Conservation (phyloP, 2,888 invertebrate genomes). For the Epirrita christyi region DNA sequence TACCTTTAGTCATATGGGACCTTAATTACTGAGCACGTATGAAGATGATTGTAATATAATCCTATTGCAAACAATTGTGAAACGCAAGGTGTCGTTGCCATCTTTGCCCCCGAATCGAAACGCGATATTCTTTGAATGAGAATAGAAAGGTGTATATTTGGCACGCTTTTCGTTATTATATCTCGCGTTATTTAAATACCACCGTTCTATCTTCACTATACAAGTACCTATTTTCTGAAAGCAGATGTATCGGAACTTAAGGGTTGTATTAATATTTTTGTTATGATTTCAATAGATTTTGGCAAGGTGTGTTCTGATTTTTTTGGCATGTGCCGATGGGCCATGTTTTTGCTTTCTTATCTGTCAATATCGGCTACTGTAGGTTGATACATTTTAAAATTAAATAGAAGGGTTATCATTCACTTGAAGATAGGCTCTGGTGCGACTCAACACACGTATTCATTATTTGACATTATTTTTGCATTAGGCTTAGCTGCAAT, state of each 20-base stretch:
- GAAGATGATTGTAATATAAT: constrained; percentile 83
- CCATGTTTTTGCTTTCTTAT: constrained; percentile 24
- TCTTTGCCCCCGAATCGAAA: constrained; percentile 54
- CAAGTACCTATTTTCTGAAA: constrained; percentile 41
- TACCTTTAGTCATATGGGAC: constrained; percentile 74
- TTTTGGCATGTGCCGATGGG: constrained; percentile 59
- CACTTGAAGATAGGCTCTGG: background rate
- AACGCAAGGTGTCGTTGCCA: constrained; percentile 66
- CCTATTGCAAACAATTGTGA: constrained; percentile 73
- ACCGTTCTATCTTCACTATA: constrained; percentile 24
- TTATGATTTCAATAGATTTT: constrained; percentile 64
- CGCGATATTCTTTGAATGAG: constrained; percentile 50
- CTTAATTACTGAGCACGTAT: constrained; percentile 79
- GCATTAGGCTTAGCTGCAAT: too few species aligned
- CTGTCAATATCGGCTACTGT: constrained; percentile 27
- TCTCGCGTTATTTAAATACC: constrained; percentile 42
- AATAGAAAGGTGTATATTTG: constrained; percentile 65
- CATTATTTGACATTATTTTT: background rate
- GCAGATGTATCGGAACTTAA: constrained; percentile 62
- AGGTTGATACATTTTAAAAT: background rate
- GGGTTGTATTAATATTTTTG: constrained; percentile 72
- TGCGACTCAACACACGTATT: background rate
- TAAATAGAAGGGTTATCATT: background rate
- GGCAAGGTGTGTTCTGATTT: constrained; percentile 65
- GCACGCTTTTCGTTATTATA: constrained; percentile 67